A percentile compares a stretch with the other conserved stretches of the same genome.
phyloP scores from a whole-genome alignment of 2,888 invertebrate genomes.

The Leucophora obtusa region DNA sequence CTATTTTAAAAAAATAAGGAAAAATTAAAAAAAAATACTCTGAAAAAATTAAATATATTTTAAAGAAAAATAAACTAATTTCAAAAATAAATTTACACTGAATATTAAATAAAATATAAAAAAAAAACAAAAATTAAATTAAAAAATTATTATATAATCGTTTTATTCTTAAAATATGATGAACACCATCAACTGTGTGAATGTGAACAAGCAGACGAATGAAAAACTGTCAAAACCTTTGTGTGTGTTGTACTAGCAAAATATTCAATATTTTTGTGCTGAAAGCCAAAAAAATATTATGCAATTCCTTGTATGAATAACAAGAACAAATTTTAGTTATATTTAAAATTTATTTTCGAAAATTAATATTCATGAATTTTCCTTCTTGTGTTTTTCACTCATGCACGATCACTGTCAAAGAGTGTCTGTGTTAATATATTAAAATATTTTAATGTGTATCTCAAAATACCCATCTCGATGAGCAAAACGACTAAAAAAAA shows the following conservation, averaged over 20 bases:
- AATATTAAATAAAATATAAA: conserved; percentile 12
- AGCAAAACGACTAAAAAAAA: conserved; percentile 21
- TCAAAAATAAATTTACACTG: neutral
- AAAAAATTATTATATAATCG: conserved; percentile 34
- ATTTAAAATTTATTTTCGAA: conserved; percentile 52
- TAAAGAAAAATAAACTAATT: neutral
- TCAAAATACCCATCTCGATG: conserved; percentile 27
- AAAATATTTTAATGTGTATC: conserved; percentile 41
- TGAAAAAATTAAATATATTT: neutral
- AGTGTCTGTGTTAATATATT: conserved; percentile 47
- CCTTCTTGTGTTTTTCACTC: conserved; percentile 31
- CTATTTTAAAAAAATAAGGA: neutral
- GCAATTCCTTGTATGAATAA: conserved; percentile 49
- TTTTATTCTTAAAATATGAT: conserved; percentile 24
- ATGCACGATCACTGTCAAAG: conserved; percentile 52
- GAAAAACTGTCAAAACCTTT: conserved; percentile 41
- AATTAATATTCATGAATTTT: conserved; percentile 51
- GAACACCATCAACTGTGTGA: neutral
- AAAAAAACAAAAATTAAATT: neutral
- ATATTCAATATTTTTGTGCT: conserved; percentile 25
- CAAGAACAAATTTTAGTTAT: conserved; percentile 34
- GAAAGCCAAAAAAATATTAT: conserved; percentile 58
- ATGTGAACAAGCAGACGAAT: conserved; percentile 14
- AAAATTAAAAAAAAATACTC: conserved; percentile 10
- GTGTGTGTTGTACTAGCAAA: conserved; percentile 23